Evolutionary conservation across 2,888 invertebrate genomes (phyloP).

Genomic region (Brenthis ino): DNA sequence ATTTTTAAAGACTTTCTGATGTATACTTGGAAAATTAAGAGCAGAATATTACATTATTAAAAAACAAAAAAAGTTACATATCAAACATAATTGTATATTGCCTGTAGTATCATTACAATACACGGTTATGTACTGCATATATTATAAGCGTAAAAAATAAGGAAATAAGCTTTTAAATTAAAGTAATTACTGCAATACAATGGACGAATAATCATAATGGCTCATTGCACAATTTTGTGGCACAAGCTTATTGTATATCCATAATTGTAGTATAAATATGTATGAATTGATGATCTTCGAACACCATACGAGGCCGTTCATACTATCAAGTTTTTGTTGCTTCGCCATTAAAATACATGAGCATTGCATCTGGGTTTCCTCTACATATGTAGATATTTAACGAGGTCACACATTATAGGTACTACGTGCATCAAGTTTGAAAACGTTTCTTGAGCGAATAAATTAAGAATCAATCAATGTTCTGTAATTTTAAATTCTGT

Average conservation of each 20-base stretch:
- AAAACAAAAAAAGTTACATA: too few species aligned
- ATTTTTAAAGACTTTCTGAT: too few species aligned
- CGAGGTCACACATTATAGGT: slow-evolving; percentile 25
- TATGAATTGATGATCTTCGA: slow-evolving; percentile 66
- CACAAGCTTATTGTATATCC: slow-evolving; percentile 73
- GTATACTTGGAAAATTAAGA: too few species aligned
- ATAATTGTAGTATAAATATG: slow-evolving; percentile 76
- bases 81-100: too few species aligned
- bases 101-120: slow-evolving; percentile 7
- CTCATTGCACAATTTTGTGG: slow-evolving; percentile 60
- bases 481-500: slow-evolving; percentile 3
- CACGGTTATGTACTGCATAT: not conserved
- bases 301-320: slow-evolving; percentile 65
- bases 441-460: slow-evolving; percentile 19
- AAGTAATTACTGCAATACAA: slow-evolving; percentile 35
- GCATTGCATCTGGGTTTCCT: slow-evolving; percentile 40
- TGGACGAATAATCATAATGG: slow-evolving; percentile 33
- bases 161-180: slow-evolving; percentile 22
- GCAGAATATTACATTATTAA: too few species aligned
- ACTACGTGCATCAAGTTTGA: slow-evolving; percentile 23
- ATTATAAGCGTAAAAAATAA: not conserved
- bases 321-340: slow-evolving; percentile 70
- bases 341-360: slow-evolving; percentile 68
- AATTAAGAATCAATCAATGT: slow-evolving; percentile 21
- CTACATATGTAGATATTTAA: slow-evolving; percentile 31